phyloP scores from a whole-genome alignment of 1,140 invertebrate species.

The Aleiodes sp. region DNA sequence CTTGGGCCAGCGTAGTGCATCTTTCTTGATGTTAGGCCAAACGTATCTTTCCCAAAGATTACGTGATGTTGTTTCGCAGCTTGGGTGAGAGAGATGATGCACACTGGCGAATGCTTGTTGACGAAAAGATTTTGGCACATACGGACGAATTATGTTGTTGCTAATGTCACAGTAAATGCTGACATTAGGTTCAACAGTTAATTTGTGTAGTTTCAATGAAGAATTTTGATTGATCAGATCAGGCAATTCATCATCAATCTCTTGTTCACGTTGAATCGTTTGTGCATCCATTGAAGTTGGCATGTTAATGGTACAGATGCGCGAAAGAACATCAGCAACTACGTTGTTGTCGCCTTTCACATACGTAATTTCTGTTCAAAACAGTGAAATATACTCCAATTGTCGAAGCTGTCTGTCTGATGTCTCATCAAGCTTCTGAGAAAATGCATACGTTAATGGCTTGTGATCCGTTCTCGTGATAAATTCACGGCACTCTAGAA shows the following conservation, averaged over 20 bases:
- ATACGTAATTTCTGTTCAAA: slow-evolving; percentile 43
- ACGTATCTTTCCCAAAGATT: slow-evolving; percentile 40
- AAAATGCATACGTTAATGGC: no score
- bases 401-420: slow-evolving; percentile 31
- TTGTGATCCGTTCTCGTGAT: slow-evolving; percentile 48
- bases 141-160: slow-evolving; percentile 37
- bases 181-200: slow-evolving; percentile 19
- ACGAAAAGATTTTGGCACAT: slow-evolving; percentile 35
- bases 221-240: no score
- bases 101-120: slow-evolving; percentile 24
- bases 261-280: slow-evolving; percentile 39
- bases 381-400: slow-evolving; percentile 45
- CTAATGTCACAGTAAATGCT: slow-evolving; percentile 31
- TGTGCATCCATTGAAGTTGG: no score
- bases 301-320: slow-evolving; percentile 33
- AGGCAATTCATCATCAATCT: slow-evolving; percentile 35
- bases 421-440: slow-evolving; percentile 38
- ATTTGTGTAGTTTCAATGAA: slow-evolving; percentile 21
- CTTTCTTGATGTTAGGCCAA: slow-evolving; percentile 43
- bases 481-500: no score
- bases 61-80: slow-evolving; percentile 30
- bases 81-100: slow-evolving; percentile 43
- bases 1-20: slow-evolving; percentile 34
- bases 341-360: slow-evolving; percentile 44
- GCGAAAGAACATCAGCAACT: slow-evolving; percentile 45